These are phyloP conservation scores for Arctocebus calabarensis DNA, from an alignment of 2,797 vertebrate species.

Conservation along the genomic window DNA sequence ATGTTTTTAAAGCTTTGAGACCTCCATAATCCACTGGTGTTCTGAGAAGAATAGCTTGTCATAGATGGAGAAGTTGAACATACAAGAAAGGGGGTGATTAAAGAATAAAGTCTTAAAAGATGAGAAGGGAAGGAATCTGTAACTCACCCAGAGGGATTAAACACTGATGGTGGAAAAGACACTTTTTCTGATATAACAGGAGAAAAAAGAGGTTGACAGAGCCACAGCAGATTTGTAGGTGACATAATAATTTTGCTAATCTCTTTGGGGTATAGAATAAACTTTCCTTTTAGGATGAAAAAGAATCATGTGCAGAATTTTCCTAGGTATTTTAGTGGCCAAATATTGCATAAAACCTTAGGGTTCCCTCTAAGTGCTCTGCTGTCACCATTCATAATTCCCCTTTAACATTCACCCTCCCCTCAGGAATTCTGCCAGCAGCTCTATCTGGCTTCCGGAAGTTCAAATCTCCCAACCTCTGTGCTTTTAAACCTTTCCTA, in stretches of 20 bases:
- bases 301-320: constrained; percentile 12
- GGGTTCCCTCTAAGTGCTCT: background rate
- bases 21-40: background rate
- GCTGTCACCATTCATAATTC: constrained; percentile 46
- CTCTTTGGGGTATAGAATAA: background rate
- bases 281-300: constrained; percentile 20
- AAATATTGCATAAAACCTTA: constrained; percentile 37
- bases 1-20: background rate
- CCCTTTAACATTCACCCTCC: constrained; percentile 4
- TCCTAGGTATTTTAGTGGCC: constrained; percentile 28
- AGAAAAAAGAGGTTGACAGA: background rate
- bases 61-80: background rate
- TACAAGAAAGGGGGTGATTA: background rate
- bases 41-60: background rate
- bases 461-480: constrained; percentile 28
- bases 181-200: background rate
- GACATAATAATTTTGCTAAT: background rate
- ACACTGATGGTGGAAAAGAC: background rate
- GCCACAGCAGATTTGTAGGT: background rate
- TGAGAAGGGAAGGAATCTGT: background rate
- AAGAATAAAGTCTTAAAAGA: background rate
- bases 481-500: constrained; percentile 57
- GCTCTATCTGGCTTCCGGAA: background rate
- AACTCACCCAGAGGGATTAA: background rate
- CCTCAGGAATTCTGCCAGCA: constrained; percentile 59